Percentiles rank a stretch among this genome's conserved stretches.
These are phyloP conservation scores for Hymenopus coronatus DNA, from an alignment of 2,888 invertebrate genomes.

Conservation along the genomic window DNA sequence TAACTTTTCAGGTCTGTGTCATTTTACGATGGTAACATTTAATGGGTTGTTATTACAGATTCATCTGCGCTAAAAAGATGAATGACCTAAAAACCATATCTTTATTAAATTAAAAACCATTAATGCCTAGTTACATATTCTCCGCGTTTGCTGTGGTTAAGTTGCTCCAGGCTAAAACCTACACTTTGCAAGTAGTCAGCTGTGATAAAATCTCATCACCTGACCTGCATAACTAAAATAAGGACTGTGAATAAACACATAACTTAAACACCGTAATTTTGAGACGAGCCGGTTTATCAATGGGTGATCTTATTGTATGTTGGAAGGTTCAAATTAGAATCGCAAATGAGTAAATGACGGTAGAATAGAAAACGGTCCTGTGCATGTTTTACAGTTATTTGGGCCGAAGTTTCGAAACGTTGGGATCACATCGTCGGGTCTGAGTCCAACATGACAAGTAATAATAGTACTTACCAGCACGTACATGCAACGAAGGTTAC, in stretches of 20 bases:
- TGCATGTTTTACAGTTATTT: not conserved
- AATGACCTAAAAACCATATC: not conserved
- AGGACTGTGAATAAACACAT: not conserved
- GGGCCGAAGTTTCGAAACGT: not conserved
- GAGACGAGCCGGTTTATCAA: not conserved
- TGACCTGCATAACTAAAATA: not conserved
- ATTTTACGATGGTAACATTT: too few relatives aligned
- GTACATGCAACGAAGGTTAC: not conserved
- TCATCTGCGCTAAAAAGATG: not conserved
- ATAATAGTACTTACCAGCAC: not conserved
- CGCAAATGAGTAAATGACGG: not conserved
- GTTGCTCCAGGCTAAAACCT: not conserved
- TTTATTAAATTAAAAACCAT: not conserved
- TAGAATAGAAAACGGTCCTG: not conserved
- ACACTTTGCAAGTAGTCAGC: not conserved
- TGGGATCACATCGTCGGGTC: not conserved
- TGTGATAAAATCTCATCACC: not conserved
- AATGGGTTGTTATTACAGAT: not conserved
- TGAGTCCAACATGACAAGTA: not conserved
- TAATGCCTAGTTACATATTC: not conserved
- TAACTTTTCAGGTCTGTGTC: too few relatives aligned
- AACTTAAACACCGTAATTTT: not conserved
- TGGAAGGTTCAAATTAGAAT: not conserved
- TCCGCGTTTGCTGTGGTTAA: not conserved
- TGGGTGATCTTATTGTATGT: not conserved